phyloP scores from a whole-genome alignment of 2,888 invertebrate species.

The Norana najaformis region DNA sequence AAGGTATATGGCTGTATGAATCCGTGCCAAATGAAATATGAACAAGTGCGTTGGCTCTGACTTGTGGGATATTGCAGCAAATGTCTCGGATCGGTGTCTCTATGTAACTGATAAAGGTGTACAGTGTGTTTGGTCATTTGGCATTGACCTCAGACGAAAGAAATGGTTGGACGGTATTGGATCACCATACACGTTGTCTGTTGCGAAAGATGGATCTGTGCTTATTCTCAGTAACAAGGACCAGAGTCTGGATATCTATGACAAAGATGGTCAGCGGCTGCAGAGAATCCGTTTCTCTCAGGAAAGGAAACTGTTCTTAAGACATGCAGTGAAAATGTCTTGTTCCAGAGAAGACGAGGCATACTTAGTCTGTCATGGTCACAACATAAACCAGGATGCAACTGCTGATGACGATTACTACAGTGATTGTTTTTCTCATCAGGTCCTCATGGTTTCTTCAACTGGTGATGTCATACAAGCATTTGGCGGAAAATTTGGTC shows the following conservation, averaged over 20 bases:
- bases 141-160: background rate
- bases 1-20: background rate
- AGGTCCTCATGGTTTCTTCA: background rate
- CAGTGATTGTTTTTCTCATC: background rate
- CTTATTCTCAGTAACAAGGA: background rate
- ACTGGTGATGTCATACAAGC: background rate
- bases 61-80: conserved; percentile 1
- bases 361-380: background rate
- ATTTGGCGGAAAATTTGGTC: background rate
- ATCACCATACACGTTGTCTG: conserved; percentile 17
- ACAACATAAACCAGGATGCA: background rate
- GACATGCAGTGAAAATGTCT: background rate
- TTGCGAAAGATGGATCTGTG: background rate
- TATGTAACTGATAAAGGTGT: background rate
- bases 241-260: background rate
- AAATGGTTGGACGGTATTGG: background rate
- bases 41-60: background rate
- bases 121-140: background rate
- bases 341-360: background rate
- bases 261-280: background rate
- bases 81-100: background rate
- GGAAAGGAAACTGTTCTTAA: background rate
- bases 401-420: background rate
- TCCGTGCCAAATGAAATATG: background rate
- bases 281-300: background rate